Evolutionary conservation across 2,113 vertebrate genomes (phyloP).

Genomic region (Nesogale talazaci): DNA sequence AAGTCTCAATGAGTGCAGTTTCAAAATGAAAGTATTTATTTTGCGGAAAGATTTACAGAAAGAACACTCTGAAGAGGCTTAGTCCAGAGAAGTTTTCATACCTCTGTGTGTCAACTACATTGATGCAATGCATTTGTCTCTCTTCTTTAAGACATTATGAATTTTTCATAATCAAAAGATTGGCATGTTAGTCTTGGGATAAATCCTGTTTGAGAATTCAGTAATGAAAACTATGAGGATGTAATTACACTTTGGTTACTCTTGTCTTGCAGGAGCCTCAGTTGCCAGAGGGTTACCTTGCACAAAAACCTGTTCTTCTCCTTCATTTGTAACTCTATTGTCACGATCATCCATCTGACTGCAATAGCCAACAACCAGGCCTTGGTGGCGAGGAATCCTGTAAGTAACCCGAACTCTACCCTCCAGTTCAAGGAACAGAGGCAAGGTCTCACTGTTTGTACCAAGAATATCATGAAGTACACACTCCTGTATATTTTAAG

Average conservation of each 20-base stretch:
- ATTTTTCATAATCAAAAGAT: neutral
- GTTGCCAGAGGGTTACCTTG: conserved; percentile 98
- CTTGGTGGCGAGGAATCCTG: conserved; percentile 94
- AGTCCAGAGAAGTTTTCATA: neutral
- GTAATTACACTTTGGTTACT: conserved; percentile 71
- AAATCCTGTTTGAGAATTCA: neutral
- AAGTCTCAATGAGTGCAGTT: neutral
- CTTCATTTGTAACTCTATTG: conserved; percentile 95
- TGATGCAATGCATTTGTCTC: neutral
- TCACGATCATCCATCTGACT: conserved; percentile 94
- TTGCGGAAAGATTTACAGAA: neutral
- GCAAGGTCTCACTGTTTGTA: no score
- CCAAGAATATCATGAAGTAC: neutral
- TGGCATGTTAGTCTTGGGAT: neutral
- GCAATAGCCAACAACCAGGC: conserved; percentile 95
- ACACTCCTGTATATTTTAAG: neutral
- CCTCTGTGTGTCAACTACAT: neutral
- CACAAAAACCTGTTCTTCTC: conserved; percentile 99
- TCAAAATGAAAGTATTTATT: conserved; percentile 9
- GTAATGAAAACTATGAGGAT: neutral
- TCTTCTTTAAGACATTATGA: neutral
- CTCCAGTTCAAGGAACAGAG: neutral
- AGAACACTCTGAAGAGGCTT: neutral
- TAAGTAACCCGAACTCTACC: conserved; percentile 84
- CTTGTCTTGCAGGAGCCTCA: conserved; percentile 92